Evolutionary conservation across 2,113 vertebrate genomes (phyloP).

Genomic region (Neolamprologus falcicula): DNA sequence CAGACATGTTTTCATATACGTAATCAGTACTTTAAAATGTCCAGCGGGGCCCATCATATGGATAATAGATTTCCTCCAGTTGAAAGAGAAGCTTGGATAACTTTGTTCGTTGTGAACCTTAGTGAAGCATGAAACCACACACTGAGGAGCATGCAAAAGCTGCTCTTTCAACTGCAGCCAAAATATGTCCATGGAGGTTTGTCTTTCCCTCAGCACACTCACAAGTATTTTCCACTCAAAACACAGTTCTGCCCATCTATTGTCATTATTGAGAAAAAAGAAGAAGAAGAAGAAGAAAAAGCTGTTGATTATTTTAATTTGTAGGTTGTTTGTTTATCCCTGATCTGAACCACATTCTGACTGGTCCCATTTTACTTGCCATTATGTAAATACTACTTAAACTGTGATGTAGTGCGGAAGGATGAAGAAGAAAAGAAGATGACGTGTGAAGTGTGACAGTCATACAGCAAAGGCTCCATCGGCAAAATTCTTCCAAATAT

Average conservation of each 20-base stretch:
- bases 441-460: neutral
- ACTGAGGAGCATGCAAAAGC: slow-evolving; percentile 27
- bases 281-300: neutral
- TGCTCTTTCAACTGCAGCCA: slow-evolving; percentile 54
- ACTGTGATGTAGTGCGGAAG: neutral
- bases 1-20: neutral
- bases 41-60: slow-evolving; percentile 1
- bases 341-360: neutral
- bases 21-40: neutral
- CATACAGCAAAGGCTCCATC: neutral
- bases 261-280: neutral
- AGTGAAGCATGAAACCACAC: slow-evolving; percentile 55
- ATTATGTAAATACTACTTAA: neutral
- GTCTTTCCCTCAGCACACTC: neutral
- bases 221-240: slow-evolving; percentile 2
- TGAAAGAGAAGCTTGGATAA: slow-evolving; percentile 31
- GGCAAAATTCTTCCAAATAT: neutral
- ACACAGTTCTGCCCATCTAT: slow-evolving; percentile 2
- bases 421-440: neutral
- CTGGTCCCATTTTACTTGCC: neutral
- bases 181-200: slow-evolving; percentile 22
- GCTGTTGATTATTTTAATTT: slow-evolving; percentile 31
- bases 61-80: slow-evolving; percentile 45
- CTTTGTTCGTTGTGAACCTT: slow-evolving; percentile 37
- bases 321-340: neutral